A percentile compares a stretch with the other conserved stretches of the same genome.
These are phyloP conservation scores for Melanargia galathea DNA, from an alignment of 2,888 invertebrate species.

Conservation along the genomic window DNA sequence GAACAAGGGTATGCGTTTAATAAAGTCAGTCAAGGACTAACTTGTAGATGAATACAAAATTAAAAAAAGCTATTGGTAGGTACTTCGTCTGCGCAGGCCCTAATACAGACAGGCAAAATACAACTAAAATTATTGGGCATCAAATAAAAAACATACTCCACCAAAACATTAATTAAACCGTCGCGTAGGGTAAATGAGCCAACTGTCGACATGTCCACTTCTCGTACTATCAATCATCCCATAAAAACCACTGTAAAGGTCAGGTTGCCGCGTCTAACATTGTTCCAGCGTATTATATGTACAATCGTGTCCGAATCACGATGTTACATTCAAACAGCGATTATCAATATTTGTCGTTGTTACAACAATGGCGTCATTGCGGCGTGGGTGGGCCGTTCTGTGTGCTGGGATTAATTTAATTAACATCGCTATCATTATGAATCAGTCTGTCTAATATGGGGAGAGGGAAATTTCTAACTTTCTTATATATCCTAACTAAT, in stretches of 20 bases:
- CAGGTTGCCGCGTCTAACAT: constrained; percentile 43
- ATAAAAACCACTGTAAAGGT: constrained; percentile 25
- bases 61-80: too few species aligned
- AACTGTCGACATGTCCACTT: constrained; percentile 18
- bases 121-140: background rate
- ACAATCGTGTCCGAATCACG: constrained; percentile 43
- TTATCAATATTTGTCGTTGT: constrained; percentile 74
- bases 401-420: constrained; percentile 65
- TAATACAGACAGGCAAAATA: background rate
- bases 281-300: constrained; percentile 26
- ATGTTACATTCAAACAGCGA: constrained; percentile 47
- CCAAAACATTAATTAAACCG: constrained; percentile 22
- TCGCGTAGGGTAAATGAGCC: constrained; percentile 25
- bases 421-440: constrained; percentile 51
- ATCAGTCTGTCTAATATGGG: constrained; percentile 7
- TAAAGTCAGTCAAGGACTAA: background rate
- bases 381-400: constrained; percentile 63
- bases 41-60: too few species aligned
- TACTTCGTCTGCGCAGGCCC: too few species aligned
- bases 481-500: background rate
- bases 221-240: constrained; percentile 16
- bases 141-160: background rate
- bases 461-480: background rate
- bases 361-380: constrained; percentile 66
- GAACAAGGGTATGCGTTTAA: background rate